Base-by-base conservation (phyloP, 2,797 vertebrate genomes). In the Coranthus polyacanthus region DNA sequence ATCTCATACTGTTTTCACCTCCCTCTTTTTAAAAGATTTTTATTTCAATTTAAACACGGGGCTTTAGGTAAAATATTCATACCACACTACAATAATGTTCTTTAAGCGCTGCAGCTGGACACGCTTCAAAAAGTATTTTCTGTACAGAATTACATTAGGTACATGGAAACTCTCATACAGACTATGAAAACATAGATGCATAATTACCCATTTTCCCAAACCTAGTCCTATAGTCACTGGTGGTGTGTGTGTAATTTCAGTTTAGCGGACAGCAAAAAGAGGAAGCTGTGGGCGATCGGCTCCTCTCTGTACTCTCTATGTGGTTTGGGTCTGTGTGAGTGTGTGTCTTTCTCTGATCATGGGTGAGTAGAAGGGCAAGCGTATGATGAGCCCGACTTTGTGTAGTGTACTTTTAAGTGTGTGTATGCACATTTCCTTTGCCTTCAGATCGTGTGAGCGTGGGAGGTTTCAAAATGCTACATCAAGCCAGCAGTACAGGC, bases 331-430 rank as follows among this genome's bases (percentile, higher is more conserved):
- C 72, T 85, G 75, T 83, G 80, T 70, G 78, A 79, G 81, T 81
- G 62, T 85, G 81, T 59, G 69, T 82, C 73, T 82, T 87, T 54
- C 78, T 85, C 82, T 85, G 82, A 84, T 90, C 89, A 80, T 81
- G 86, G 90, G 83, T 89, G 82, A 88, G 69, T 72, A 85, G 68
- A 84, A 88, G 88, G 85, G 79, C 82, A 90, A 78, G 71, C 56
- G 8, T 60, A 82, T 68, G 76, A 88, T 81, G 78, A 82, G 75
- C 55, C 70, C 10, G 12, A 43, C 49, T 69, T 2, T 26, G n/a
- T 43, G 46, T 51, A 50, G 66, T 49, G 57, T 46, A 60, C 53
- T 71, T 16, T 13, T 12, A 26, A 44, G 34, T 68, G 50, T 54
- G 53, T 55, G 12, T 38, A 34, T 45, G 59, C 58, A 68, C 49